Percentiles rank a stretch among this genome's conserved stretches.
Evolutionary conservation across 2,888 invertebrate species (phyloP).

Genomic region (Drosophila neotestacea): DNA sequence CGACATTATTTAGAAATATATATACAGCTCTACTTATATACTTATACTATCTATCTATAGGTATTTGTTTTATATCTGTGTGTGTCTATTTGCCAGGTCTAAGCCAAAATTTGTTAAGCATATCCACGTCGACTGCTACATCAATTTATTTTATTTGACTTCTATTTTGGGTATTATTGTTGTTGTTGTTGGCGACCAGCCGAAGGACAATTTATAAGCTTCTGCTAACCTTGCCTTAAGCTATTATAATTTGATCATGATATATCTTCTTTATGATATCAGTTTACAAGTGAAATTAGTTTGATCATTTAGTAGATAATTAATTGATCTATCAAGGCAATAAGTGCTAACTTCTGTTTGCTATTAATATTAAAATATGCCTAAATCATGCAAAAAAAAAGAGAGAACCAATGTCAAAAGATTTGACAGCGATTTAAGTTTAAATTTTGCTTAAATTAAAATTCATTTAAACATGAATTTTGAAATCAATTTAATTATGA

Average conservation of each 20-base stretch:
- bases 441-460: background rate
- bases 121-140: slow-evolving; percentile 48
- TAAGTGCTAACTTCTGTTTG: background rate
- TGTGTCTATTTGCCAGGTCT: slow-evolving; percentile 31
- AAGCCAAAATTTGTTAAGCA: slow-evolving; percentile 55
- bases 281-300: slow-evolving; percentile 10
- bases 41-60: slow-evolving; percentile 4
- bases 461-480: background rate
- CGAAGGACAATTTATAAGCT: slow-evolving; percentile 50
- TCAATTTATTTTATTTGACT: slow-evolving; percentile 66
- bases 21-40: slow-evolving; percentile 1
- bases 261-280: slow-evolving; percentile 18
- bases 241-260: slow-evolving; percentile 35
- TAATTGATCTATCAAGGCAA: slow-evolving; percentile 5
- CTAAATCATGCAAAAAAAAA: background rate
- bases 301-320: background rate
- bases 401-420: background rate
- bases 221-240: slow-evolving; percentile 32
- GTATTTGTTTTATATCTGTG: slow-evolving; percentile 20
- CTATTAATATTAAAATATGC: slow-evolving; percentile 14
- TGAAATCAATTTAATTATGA: no score
- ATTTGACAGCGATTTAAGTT: background rate
- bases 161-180: slow-evolving; percentile 60
- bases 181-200: slow-evolving; percentile 48
- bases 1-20: slow-evolving; percentile 56